These are phyloP conservation scores for Muscidifurax raptorellus DNA, from an alignment of 1,140 invertebrate genomes.

Conservation along the genomic window DNA sequence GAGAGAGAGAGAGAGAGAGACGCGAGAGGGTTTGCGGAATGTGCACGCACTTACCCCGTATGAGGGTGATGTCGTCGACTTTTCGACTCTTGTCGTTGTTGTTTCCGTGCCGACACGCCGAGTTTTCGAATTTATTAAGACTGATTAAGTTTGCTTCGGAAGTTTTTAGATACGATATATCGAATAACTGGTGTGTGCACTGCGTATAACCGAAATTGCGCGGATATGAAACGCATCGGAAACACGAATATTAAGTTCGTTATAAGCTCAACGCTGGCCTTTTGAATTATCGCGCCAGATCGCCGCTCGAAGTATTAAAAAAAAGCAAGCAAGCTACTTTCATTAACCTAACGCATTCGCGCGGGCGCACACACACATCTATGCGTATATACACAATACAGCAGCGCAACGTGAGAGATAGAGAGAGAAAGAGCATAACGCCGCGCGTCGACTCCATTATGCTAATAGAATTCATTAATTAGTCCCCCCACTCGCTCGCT, in stretches of 20 bases:
- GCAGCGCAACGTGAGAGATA: background rate
- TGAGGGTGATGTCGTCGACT: no score
- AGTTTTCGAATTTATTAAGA: background rate
- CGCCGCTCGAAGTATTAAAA: background rate
- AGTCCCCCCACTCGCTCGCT: background rate
- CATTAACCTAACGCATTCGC: background rate
- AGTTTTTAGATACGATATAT: background rate
- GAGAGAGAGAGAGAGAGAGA: no score
- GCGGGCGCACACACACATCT: background rate
- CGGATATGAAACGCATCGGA: no score
- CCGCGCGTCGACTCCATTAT: conserved; percentile 23
- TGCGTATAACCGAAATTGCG: background rate
- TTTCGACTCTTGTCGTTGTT: no score
- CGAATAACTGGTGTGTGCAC: no score
- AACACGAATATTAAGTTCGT: no score
- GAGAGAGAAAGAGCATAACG: conserved; percentile 7
- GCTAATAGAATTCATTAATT: conserved; percentile 48
- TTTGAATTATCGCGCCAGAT: background rate
- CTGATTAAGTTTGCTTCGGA: background rate
- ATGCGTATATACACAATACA: background rate
- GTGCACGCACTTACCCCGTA: no score
- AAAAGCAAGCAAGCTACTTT: background rate
- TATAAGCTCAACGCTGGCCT: no score
- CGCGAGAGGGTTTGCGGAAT: no score
- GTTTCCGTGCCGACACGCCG: no score